Base-by-base conservation (phyloP, 2,113 vertebrate species). In the Polypterus senegalus region DNA sequence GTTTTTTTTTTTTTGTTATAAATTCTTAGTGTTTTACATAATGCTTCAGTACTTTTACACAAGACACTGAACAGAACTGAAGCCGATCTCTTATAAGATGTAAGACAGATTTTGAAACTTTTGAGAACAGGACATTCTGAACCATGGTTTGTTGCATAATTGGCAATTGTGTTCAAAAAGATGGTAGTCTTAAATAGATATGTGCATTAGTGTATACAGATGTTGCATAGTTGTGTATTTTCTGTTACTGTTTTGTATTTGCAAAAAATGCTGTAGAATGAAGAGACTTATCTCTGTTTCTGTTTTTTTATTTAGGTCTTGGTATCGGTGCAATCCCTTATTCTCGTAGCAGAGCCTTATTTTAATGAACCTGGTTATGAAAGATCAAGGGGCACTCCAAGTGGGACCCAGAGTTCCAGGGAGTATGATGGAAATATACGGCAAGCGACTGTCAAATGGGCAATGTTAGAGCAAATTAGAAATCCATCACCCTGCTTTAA, bases 301-400 rank as follows among this genome's bases (percentile, higher is more conserved):
- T 66, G 2, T 59, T 44, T 53, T 60, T 60, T 52, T 74, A 43
- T 48, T 11, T 65, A 99, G 96, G 96, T 99, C 63, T 82, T 99
- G 69, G 96, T 99, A 70, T 99, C 96, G 58, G 91, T 99, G 60
- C 96, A 99, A 77, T 99, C 96, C 52, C 89, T 99, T 45, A 99
- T 99, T 66, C 81, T 99, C 74, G 96, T 99, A 75, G 83, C 91
- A 51, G 96, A 98, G 76, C 95, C 96, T 0, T 99, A 99, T 78
- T 98, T 98, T 76, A 99, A 99, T 59, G 96, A 99, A 62, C 96
- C 95, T 0, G 96, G 95, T 56, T 99, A 99, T 6, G 96, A 99
- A 60, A 85, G 96, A 45, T 98, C 96, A 1, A 83, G 96, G 11
- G 96, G 96, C 5, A 97, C 95, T 2, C 96, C 94, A 1, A 96